These are phyloP conservation scores for Corythucha ciliata DNA, from an alignment of 2,888 invertebrate genomes.

Conservation along the genomic window DNA sequence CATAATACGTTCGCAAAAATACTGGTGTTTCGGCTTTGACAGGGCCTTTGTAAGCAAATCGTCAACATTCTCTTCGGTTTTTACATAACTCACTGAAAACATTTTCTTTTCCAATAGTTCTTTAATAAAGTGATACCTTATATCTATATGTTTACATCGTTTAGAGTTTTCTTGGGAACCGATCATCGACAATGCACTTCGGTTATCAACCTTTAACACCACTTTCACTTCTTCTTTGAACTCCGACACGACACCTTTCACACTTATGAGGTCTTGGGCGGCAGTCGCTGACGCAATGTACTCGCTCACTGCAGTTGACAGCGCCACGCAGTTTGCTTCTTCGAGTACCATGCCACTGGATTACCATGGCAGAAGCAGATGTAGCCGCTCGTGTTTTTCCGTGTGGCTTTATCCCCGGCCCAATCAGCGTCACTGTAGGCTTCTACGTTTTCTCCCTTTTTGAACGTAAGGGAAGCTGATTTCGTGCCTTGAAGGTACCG, in stretches of 20 bases:
- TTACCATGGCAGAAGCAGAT: constrained; percentile 9
- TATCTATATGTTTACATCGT: constrained; percentile 14
- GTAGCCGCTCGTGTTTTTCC: constrained; percentile 5
- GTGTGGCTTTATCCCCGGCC: not conserved
- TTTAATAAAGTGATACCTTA: no score
- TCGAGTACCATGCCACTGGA: not conserved
- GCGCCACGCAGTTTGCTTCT: not conserved
- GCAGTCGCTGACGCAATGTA: constrained; percentile 2
- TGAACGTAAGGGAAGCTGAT: not conserved
- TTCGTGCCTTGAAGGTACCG: constrained; percentile 4
- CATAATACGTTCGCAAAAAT: no score
- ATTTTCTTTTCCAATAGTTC: no score
- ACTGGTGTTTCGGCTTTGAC: no score
- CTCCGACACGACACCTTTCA: no score
- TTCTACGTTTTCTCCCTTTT: not conserved
- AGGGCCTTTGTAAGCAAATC: no score
- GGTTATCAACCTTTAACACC: constrained; percentile 2
- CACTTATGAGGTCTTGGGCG: no score
- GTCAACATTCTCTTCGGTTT: no score
- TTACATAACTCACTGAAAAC: no score
- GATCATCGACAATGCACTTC: constrained; percentile 1
- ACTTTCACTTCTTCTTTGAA: no score
- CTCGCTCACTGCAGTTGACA: not conserved
- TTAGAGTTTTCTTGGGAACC: constrained; percentile 9
- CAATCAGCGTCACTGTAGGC: constrained; percentile 5